These are phyloP conservation scores for Porites divaricata DNA, from an alignment of 92 coral and sea anemone species.

Conservation along the genomic window DNA sequence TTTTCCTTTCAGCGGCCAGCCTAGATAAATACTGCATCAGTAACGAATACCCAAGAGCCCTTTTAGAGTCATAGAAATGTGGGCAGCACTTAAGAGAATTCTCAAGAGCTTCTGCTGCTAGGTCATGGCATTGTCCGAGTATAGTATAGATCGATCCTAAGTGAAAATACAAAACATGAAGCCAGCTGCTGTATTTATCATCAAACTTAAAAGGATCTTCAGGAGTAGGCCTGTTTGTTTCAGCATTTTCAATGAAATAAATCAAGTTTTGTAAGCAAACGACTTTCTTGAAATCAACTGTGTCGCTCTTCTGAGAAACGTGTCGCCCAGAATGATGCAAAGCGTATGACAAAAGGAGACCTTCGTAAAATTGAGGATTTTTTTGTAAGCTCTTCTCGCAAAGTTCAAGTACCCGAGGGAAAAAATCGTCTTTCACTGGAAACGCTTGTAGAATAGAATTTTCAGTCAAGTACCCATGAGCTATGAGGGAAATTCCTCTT, in stretches of 20 bases:
- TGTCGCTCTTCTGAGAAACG: neutral
- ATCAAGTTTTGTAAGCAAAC: constrained; percentile 56
- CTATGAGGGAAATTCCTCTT: constrained; percentile 63
- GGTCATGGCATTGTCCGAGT: constrained; percentile 1
- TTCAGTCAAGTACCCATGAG: constrained; percentile 25
- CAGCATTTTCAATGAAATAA: constrained; percentile 53
- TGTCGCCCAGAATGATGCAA: neutral
- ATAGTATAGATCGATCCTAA: constrained; percentile 45
- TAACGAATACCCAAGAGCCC: constrained; percentile 51
- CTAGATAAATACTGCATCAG: neutral
- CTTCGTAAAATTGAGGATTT: constrained; percentile 65
- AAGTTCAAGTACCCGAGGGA: neutral
- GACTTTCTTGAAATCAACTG: constrained; percentile 26
- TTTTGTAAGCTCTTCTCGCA: neutral
- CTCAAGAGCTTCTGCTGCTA: constrained; percentile 72
- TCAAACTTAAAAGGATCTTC: constrained; percentile 54
- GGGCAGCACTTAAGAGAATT: constrained; percentile 65
- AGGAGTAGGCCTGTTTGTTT: constrained; percentile 43
- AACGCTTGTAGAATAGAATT: constrained; percentile 55
- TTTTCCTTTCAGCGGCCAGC: neutral
- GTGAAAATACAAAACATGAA: constrained; percentile 56
- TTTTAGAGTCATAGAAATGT: constrained; percentile 55
- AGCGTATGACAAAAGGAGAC: constrained; percentile 41
- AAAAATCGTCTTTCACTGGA: neutral
- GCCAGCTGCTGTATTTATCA: constrained; percentile 72